Evolutionary conservation across 1,140 invertebrate genomes (phyloP), one percentile per base, ranked within the genome.

Genomic region (Limonius californicus): DNA sequence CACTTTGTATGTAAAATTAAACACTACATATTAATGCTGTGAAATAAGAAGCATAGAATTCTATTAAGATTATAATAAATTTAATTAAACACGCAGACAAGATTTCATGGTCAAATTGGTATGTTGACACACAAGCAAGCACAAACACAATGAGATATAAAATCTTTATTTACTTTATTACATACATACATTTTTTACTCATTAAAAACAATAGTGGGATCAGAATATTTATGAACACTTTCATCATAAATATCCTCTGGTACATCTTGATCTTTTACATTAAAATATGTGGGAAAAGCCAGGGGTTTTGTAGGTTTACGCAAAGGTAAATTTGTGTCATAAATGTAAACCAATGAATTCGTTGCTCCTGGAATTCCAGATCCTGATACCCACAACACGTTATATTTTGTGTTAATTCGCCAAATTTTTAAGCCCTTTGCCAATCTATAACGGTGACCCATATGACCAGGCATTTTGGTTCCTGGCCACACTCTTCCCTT

Each of bases 391-490:
- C 89, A 99, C 16, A 99, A 80, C 0, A 98, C 87, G 81, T 98
- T 97, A 73, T 95, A 89, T 74, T 95, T 93, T 11, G 90, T 94
- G 75, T 98, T 97, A 35, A 98, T 94, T 64, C 95, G 84, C 76
- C 90, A 83, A 68, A 99, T 89, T 86, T 87, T 87, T 4, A 92
- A 74, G 16, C 94, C 95, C 71, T 82, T 82, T 11, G 86, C 69
- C 30, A 83, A 81, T 66, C 89, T 82, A 81, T 85, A 91, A 78
- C 72, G 81, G 72, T 91, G 90, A 21, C 97, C 97, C 96, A 99
- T 98, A 71, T 97, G 92, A 30, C 97, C 97, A 42, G 95, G 94
- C 89, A 99, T 86, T 81, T 97, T 96, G 21, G 91, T 96, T 57
- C 97, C 97, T 53, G 92, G 93, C 89, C 92, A 94, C 16, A 99